These are phyloP conservation scores for Caracal caracal DNA, from an alignment of 2,113 vertebrate genomes.

Conservation along the genomic window DNA sequence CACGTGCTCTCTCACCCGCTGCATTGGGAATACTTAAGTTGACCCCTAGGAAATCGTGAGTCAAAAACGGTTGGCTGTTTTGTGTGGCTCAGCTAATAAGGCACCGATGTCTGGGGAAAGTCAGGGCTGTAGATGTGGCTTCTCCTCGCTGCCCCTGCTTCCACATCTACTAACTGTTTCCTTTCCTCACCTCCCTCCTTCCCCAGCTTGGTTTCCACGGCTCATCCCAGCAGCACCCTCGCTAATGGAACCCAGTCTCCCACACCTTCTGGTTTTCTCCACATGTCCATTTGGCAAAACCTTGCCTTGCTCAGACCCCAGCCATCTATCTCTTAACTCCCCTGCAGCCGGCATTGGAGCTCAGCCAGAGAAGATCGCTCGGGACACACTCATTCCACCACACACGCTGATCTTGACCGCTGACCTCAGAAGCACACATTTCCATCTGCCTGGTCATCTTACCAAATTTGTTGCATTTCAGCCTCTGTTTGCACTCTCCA, in stretches of 20 bases:
- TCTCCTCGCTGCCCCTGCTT: not conserved
- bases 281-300: accelerated
- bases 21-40: not conserved
- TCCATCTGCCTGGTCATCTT: not conserved
- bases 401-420: accelerated
- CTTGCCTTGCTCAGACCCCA: not conserved
- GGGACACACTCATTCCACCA: accelerated
- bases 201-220: not conserved
- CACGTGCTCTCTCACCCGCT: no score
- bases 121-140: no score
- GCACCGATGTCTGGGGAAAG: no score
- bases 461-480: not conserved
- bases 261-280: not conserved
- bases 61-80: not conserved
- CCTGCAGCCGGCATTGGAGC: not conserved
- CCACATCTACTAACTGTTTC: accelerated
- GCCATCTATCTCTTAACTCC: not conserved
- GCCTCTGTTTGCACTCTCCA: no score
- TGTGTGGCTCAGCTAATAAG: not conserved
- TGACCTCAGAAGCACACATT: not conserved
- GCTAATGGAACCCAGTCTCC: no score
- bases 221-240: not conserved
- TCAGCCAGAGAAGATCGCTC: no score
- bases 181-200: not conserved
- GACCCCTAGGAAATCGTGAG: not conserved